These are phyloP conservation scores for Corvus hawaiiensis DNA, from an alignment of 2,113 vertebrate genomes.

Conservation along the genomic window DNA sequence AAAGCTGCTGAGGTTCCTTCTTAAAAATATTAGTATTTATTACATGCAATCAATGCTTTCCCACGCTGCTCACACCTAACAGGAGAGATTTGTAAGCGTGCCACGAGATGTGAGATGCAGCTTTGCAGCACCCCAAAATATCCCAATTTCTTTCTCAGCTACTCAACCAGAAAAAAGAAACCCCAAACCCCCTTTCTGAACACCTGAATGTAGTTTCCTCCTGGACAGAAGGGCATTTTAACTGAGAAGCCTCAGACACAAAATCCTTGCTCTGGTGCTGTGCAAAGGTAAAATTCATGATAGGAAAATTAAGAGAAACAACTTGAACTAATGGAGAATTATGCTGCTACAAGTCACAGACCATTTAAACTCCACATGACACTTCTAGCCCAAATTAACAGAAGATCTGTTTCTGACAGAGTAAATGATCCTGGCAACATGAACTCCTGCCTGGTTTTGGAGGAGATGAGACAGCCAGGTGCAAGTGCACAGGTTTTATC, in stretches of 20 bases:
- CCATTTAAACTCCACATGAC: not conserved
- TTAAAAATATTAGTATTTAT: not conserved
- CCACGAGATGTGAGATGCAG: not conserved
- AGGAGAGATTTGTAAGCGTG: not conserved
- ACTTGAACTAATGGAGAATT: not conserved
- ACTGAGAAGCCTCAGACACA: not conserved
- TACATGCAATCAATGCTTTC: not conserved
- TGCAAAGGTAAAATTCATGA: not conserved
- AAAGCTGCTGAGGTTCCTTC: not conserved
- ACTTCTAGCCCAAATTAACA: not conserved
- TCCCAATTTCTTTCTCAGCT: not conserved
- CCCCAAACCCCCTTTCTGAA: not conserved
- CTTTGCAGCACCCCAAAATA: not conserved
- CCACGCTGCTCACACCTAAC: not conserved
- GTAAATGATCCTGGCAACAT: not conserved
- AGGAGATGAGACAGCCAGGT: not conserved
- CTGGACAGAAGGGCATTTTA: not conserved
- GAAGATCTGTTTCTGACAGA: not conserved
- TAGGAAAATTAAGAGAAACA: not conserved
- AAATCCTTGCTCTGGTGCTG: not conserved
- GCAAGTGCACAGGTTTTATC: not conserved
- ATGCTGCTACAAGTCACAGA: not conserved
- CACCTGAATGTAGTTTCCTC: not conserved
- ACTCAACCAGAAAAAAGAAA: not conserved
- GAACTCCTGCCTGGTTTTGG: not conserved